Percentiles rank a stretch among this genome's conserved stretches.
Evolutionary conservation across 1,140 invertebrate genomes (phyloP).

Genomic region (Drosophila fuyamai): DNA sequence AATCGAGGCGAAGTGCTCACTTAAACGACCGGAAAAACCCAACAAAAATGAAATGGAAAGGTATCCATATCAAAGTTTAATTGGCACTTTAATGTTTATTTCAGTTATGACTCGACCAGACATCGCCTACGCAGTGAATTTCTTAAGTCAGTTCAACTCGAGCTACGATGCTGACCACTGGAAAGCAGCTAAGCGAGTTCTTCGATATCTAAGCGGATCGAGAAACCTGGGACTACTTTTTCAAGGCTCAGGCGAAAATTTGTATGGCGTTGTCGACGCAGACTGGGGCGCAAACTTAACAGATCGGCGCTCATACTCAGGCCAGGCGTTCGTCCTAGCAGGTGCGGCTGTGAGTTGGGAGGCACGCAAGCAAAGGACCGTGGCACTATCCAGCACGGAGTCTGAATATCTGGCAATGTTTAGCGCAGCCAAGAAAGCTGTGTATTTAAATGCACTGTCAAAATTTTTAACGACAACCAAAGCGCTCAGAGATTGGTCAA

Average conservation of each 20-base stretch:
- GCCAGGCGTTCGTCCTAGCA: too few species aligned
- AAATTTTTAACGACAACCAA: slow-evolving; percentile 1
- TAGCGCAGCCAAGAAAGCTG: neutral
- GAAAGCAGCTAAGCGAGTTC: slow-evolving; percentile 9
- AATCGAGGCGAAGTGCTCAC: neutral
- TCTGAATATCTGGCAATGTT: neutral
- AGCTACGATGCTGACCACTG: slow-evolving; percentile 10
- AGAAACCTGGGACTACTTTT: neutral
- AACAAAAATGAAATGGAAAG: slow-evolving; percentile 12
- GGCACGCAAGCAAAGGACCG: neutral
- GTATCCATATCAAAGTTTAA: slow-evolving; percentile 34
- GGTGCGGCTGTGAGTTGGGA: neutral
- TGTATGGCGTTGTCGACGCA: too few species aligned
- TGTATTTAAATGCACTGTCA: neutral
- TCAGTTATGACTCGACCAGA: slow-evolving; percentile 25
- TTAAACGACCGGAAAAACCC: neutral
- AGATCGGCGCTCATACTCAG: too few species aligned
- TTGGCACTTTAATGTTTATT: slow-evolving; percentile 43
- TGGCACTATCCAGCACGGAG: neutral
- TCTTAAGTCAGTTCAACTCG: slow-evolving; percentile 8
- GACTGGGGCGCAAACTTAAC: too few species aligned
- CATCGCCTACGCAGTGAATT: slow-evolving; percentile 1
- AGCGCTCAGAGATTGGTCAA: neutral
- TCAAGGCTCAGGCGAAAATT: too few species aligned
- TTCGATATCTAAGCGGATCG: neutral